Conservation (phyloP, 2,113 vertebrate species). For the Apodemus speciosus region DNA sequence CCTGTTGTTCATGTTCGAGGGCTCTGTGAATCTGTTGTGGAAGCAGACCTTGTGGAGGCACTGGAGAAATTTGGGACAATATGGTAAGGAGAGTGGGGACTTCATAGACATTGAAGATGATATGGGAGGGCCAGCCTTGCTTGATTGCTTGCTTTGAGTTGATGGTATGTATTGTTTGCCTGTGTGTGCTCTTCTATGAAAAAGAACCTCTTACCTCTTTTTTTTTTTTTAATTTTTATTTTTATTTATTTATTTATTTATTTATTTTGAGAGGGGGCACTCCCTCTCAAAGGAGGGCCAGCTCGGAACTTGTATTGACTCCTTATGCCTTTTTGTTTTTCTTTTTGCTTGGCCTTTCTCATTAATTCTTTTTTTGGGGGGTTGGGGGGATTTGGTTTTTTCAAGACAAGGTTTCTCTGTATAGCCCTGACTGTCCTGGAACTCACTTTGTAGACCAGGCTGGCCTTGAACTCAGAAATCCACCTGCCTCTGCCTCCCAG, state of each 20-base stretch:
- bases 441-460: no score
- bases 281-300: background rate
- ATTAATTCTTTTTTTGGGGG: background rate
- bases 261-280: background rate
- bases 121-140: background rate
- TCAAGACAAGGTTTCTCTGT: no score
- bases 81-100: slow-evolving; percentile 87
- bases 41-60: slow-evolving; percentile 96
- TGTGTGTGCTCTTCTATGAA: background rate
- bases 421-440: no score
- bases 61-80: slow-evolving; percentile 97
- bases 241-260: no score
- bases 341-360: background rate
- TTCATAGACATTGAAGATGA: background rate
- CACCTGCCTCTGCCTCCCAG: no score
- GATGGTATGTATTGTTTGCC: background rate
- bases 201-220: background rate
- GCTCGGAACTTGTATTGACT: slow-evolving; percentile 3
- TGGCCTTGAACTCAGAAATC: no score
- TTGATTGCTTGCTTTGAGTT: background rate
- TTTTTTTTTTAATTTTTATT: background rate
- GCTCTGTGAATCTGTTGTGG: slow-evolving; percentile 96
- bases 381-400: no score
- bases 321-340: background rate
- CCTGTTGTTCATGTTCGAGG: slow-evolving; percentile 97